Percentiles rank a stretch among this genome's conserved stretches.
These are phyloP conservation scores for Raillietiella orientalis DNA, from an alignment of 2,888 invertebrate genomes.

Conservation along the genomic window DNA sequence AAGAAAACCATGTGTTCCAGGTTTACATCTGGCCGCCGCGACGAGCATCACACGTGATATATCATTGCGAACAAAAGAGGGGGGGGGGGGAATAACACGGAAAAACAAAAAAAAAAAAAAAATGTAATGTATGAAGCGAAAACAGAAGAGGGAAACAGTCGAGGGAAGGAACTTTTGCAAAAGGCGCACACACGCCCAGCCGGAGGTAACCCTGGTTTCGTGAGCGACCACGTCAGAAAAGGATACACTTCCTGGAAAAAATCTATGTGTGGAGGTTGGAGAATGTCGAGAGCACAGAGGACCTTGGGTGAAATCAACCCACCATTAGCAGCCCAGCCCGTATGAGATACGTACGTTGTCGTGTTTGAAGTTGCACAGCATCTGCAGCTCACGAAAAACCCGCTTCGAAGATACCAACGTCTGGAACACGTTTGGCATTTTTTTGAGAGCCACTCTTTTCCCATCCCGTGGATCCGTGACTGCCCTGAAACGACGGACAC, in stretches of 20 bases:
- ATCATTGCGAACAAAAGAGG: neutral
- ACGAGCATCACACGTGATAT: neutral
- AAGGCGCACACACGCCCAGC: too few species aligned
- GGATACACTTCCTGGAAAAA: constrained; percentile 99
- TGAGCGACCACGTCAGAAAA: constrained; percentile 18
- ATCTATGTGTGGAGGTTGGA: constrained; percentile 93
- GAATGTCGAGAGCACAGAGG: constrained; percentile 83
- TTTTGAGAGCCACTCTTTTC: constrained; percentile 89
- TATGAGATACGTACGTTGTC: constrained; percentile 77
- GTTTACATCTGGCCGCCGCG: neutral
- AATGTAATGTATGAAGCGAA: neutral
- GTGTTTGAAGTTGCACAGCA: constrained; percentile 98
- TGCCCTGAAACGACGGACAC: constrained; percentile 62
- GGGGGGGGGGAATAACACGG: too few species aligned
- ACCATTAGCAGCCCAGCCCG: neutral
- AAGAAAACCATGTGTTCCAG: too few species aligned
- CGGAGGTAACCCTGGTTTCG: too few species aligned
- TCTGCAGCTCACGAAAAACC: constrained; percentile 92
- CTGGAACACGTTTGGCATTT: constrained; percentile 99
- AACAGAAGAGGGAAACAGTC: neutral
- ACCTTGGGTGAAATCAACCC: constrained; percentile 30
- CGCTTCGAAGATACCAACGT: constrained; percentile 94
- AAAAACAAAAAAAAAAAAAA: neutral
- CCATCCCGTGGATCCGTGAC: constrained; percentile 98
- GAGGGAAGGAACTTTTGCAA: neutral